These are phyloP conservation scores for Oxygymnocypris stewartii DNA, from an alignment of 2,113 vertebrate species.

Conservation along the genomic window DNA sequence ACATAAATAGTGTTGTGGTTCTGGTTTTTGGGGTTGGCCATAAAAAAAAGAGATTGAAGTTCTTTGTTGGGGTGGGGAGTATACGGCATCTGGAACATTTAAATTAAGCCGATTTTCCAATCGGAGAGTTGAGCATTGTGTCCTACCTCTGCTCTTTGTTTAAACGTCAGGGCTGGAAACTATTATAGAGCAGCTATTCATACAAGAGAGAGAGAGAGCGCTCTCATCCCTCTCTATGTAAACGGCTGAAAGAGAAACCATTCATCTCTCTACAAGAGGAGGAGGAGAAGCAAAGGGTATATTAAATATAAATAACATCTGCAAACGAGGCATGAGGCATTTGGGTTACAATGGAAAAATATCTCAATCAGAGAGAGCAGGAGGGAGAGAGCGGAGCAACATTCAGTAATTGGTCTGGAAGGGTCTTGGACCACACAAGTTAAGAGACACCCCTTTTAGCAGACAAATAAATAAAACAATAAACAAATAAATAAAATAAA, in stretches of 20 bases:
- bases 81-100: background rate
- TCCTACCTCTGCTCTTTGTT: slow-evolving; percentile 34
- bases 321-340: slow-evolving; percentile 68
- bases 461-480: background rate
- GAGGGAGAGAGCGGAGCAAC: slow-evolving; percentile 26
- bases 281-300: slow-evolving; percentile 47
- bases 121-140: slow-evolving; percentile 5
- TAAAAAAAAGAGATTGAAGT: background rate
- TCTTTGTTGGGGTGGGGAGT: background rate
- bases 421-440: background rate
- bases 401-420: background rate
- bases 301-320: slow-evolving; percentile 72
- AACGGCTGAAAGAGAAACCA: slow-evolving; percentile 42
- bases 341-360: slow-evolving; percentile 67
- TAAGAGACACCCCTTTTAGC: background rate
- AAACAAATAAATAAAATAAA: background rate
- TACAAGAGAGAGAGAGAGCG: slow-evolving; percentile 16
- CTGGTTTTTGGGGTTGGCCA: background rate
- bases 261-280: slow-evolving; percentile 42
- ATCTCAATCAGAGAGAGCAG: slow-evolving; percentile 63
- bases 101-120: slow-evolving; percentile 14
- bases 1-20: background rate
- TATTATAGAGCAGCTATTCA: slow-evolving; percentile 29
- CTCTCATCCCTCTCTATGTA: slow-evolving; percentile 37
- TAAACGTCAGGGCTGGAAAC: slow-evolving; percentile 8